Percentiles rank a stretch among this genome's conserved stretches.
Evolutionary conservation across 2,888 invertebrate genomes (phyloP).

Genomic region (Cephus rjabovi): DNA sequence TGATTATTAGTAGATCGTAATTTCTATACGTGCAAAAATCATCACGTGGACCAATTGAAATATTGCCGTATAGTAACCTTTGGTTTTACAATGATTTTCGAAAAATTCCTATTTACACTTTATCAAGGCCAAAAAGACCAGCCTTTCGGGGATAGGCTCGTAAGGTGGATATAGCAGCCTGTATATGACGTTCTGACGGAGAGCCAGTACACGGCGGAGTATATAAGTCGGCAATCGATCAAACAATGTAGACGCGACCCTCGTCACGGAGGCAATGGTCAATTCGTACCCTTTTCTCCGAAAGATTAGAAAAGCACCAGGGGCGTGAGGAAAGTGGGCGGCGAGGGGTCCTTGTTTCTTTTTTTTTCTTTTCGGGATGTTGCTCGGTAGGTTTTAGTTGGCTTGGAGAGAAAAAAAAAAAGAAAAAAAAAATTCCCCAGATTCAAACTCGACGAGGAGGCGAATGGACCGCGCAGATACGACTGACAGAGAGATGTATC

Average conservation of each 20-base stretch:
- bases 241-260: conserved; percentile 30
- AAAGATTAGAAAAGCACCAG: background rate
- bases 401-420: no score
- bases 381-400: no score
- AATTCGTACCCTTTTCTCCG: background rate
- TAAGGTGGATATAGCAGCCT: background rate
- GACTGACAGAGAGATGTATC: background rate
- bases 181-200: background rate
- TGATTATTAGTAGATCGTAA: background rate
- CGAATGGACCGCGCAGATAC: background rate
- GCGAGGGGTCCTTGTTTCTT: no score
- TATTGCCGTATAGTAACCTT: fast-evolving
- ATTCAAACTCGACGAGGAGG: no score
- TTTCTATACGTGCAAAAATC: background rate
- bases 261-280: conserved; percentile 19
- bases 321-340: background rate
- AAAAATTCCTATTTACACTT: background rate
- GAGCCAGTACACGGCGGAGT: conserved; percentile 20
- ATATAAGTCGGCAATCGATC: conserved; percentile 39
- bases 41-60: no score
- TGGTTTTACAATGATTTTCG: no score
- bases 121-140: no score
- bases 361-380: no score
- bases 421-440: no score
- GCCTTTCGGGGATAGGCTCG: no score